Evolutionary conservation across 2,113 vertebrate species (phyloP), one percentile per base, ranked within the genome.

Genomic region (Psammodynastes pulverulentus): DNA sequence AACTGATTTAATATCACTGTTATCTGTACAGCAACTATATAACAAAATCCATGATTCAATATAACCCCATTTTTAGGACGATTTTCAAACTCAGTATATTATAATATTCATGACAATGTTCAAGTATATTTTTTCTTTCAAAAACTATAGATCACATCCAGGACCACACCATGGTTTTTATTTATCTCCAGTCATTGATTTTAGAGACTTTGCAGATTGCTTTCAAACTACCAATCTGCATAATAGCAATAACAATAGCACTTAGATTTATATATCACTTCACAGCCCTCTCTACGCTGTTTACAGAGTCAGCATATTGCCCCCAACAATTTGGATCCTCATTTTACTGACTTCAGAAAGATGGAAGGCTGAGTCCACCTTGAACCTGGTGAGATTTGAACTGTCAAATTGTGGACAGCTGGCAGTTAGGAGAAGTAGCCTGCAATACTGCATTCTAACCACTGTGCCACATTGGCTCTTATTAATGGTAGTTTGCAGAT

Each of bases 171-270:
- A n/a, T n/a, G n/a, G 58, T 3, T 0, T 0, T 92, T 93, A 49
- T 72, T 93, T 79, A 91, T 52, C 93, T 87, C 91, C 90, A 92
- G 54, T 91, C 49, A 93, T 96, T 93, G 87, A 94, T 29, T 52
- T 89, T 94, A 93, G 54, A 93, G 91, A 19, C 52, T 48, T 90
- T 94, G 86, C 5, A 87, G 53, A 9, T 92, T 95, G 72, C 87
- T 96, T 93, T 92, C 87, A 92, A 2, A 86, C 17, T 93, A 62
- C 51, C 88, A 93, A 93, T 90, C 89, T 92, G n/a, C 9, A 9
- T 21, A 52, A 52, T 56, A 56, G 23, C 23, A 58, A 51, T 51
- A 51, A 12, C 49, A 51, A 58, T 58, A 58, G 8, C 56, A 58
- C 56, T 58, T 58, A 58, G 56, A 58, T 3, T 58, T 58, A 26